Base-by-base conservation (phyloP, 2,888 invertebrate species). In the Epiperipatus broadwayi region DNA sequence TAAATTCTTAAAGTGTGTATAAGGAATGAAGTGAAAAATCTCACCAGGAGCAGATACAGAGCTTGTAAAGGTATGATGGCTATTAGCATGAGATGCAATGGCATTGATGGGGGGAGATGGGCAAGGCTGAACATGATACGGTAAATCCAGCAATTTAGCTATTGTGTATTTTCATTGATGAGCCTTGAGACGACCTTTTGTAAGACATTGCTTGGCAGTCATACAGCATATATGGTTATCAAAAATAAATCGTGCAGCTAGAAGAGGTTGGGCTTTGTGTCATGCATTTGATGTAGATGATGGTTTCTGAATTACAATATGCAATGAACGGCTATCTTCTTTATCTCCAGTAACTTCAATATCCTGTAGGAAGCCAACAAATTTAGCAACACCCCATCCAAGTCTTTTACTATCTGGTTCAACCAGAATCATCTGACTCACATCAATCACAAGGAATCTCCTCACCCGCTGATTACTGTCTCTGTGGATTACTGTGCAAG, bases 201-300 rank as follows among this genome's bases (percentile, higher is more conserved):
- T 56, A 22, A 65, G 50, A 41, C 63, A 59, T 59, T 95, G 95
- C 54, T 93, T 95, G 18, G 95, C 95, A 14, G 95, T 93, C 91
- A 95, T 91, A 55, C 93, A 95, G 21, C 95, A 70, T 48, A 97
- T 97, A 56, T 95, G 93, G 64, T 97, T 95, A 56, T 97, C 95
- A 57, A 97, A 97, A 43, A 93, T 72, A 60, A 97, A 93, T 60
- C 80, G 85, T 7, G 87, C 83, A 3, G 79, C 72, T 5, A 89
- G 61, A n/a, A 85, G 59, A 1, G 84, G 78, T 0, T 78, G 71
- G 33, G 54, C 44, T 20, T 49, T 47, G 15, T 43, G 46, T 32
- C n/a, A n/a, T n/a, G n/a, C n/a, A n/a, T n/a, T 52, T n/a, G 65
- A 63, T 5, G 55, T 53, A 1, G 79, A 79, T 4, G 55, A 48